Conservation (phyloP, 37 sponge, comb jelly and placozoan species). For the Halichondria panicea region DNA sequence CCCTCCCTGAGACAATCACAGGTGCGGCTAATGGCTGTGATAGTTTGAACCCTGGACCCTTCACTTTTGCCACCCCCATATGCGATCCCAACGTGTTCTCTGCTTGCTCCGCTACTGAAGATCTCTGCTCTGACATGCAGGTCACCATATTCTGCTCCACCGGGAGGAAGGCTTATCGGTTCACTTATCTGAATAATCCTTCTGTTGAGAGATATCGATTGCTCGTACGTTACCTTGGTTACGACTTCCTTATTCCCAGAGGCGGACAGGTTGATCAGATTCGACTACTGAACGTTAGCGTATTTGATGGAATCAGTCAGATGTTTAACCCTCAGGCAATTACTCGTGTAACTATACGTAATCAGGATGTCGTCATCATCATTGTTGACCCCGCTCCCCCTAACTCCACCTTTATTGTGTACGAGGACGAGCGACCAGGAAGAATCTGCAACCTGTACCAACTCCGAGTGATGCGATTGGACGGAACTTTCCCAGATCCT, state of each 20-base stretch:
- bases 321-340: conserved; percentile 36
- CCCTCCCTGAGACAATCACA: not conserved
- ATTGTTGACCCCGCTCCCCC: conserved; percentile 17
- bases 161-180: conserved; percentile 50
- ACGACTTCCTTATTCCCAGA: conserved; percentile 29
- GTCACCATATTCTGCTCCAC: conserved; percentile 48
- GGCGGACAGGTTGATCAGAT: conserved; percentile 38
- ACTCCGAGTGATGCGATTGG: conserved; percentile 13
- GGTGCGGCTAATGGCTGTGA: conserved; percentile 43
- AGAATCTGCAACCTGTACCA: conserved; percentile 27
- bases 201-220: conserved; percentile 42
- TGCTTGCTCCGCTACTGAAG: conserved; percentile 35
- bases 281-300: conserved; percentile 44
- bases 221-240: conserved; percentile 69
- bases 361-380: conserved; percentile 24
- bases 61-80: conserved; percentile 12
- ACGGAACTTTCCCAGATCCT: conserved; percentile 31
- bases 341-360: conserved; percentile 15
- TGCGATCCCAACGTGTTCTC: conserved; percentile 52
- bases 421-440: conserved; percentile 66
- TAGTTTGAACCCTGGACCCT: not conserved
- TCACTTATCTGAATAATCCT: conserved; percentile 34
- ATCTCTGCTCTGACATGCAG: conserved; percentile 62
- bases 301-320: conserved; percentile 37
- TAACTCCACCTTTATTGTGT: conserved; percentile 34